These are phyloP conservation scores for Atta colombica DNA, from an alignment of 1,140 invertebrate genomes.

Conservation along the genomic window DNA sequence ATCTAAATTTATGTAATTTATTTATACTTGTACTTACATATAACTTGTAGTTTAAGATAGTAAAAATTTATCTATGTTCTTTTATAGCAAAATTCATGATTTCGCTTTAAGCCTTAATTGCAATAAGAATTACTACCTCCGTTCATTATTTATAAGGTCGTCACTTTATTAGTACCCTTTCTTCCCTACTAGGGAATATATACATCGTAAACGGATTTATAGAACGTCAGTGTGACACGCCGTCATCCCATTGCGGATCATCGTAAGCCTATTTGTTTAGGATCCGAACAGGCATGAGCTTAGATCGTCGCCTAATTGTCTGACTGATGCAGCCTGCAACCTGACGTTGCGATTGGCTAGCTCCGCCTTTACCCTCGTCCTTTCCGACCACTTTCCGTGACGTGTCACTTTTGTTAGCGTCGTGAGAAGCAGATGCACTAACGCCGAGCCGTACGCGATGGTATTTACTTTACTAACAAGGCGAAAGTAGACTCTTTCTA, in stretches of 20 bases:
- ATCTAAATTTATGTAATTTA: not conserved
- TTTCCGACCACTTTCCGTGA: constrained; percentile 53
- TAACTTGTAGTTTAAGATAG: not conserved
- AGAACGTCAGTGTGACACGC: constrained; percentile 71
- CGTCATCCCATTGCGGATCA: constrained; percentile 81
- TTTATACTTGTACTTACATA: not conserved
- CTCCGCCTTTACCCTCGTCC: constrained; percentile 40
- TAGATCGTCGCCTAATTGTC: constrained; percentile 80
- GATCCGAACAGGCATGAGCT: constrained; percentile 73
- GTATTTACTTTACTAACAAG: constrained; percentile 78
- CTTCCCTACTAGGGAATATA: constrained; percentile 42
- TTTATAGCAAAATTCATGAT: not conserved
- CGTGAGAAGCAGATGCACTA: constrained; percentile 75
- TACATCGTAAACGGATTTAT: constrained; percentile 75
- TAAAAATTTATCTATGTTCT: not conserved
- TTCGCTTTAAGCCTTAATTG: not conserved
- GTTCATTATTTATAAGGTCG: not conserved
- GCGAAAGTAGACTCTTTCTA: constrained; percentile 68
- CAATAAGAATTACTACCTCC: not conserved
- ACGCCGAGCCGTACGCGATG: constrained; percentile 24
- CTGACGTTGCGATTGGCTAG: constrained; percentile 72
- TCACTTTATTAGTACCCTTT: constrained; percentile 23
- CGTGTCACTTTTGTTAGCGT: constrained; percentile 68
- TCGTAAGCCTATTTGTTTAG: constrained; percentile 83
- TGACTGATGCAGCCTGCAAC: constrained; percentile 68